Evolutionary conservation across 2,797 vertebrate genomes (phyloP).

Genomic region (Eidolon dupreanum): DNA sequence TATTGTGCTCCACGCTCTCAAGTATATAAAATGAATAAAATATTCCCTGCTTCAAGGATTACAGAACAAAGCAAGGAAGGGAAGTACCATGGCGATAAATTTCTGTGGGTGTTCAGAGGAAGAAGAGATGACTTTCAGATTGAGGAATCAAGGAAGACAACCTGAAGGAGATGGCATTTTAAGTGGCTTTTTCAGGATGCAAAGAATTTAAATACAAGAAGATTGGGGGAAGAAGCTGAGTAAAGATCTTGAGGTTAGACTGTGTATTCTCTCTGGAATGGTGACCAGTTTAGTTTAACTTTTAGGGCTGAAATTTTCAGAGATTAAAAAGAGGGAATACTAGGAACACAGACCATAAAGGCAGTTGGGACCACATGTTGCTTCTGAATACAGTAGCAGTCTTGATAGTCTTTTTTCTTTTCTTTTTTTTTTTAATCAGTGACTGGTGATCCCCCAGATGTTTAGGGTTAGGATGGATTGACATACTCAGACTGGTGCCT

Average conservation of each 20-base stretch:
- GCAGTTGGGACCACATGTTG: background rate
- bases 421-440: background rate
- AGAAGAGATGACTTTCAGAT: background rate
- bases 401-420: background rate
- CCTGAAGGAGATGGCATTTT: background rate
- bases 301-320: background rate
- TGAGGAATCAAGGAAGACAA: background rate
- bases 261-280: background rate
- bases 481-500: background rate
- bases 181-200: background rate
- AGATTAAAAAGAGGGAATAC: background rate
- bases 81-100: background rate
- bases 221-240: background rate
- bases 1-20: background rate
- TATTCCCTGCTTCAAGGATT: background rate
- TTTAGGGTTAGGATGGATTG: background rate
- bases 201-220: background rate
- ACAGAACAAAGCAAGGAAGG: background rate
- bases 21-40: background rate
- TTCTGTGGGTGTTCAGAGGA: background rate
- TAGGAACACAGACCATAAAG: background rate
- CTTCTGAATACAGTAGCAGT: background rate
- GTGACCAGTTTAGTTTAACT: background rate
- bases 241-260: background rate
- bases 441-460: background rate